A percentile compares a stretch with the other conserved stretches of the same genome.
Evolutionary conservation across 30 jellyfish, hydroid and myxozoan genomes (phyloP).

Genomic region (Aurelia sp.): DNA sequence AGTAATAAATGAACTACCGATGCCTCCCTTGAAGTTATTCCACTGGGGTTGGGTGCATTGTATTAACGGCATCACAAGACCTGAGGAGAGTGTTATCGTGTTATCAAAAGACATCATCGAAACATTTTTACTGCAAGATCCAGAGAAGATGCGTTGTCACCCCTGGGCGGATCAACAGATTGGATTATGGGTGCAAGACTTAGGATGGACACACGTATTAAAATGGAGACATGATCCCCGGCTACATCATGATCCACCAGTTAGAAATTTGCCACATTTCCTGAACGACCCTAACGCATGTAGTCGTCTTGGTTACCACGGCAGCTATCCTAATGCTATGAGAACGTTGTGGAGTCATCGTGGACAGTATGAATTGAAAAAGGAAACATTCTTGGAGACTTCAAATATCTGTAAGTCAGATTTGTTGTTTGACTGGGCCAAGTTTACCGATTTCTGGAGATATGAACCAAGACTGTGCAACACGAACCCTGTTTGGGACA

Average conservation of each 20-base stretch:
- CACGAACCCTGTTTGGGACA: conserved; percentile 75
- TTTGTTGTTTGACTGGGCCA: conserved; percentile 37
- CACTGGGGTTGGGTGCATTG: conserved; percentile 82
- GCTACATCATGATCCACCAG: conserved; percentile 75
- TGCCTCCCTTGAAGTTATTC: conserved; percentile 35
- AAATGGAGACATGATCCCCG: conserved; percentile 59
- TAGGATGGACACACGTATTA: conserved; percentile 26
- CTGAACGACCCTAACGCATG: conserved; percentile 49
- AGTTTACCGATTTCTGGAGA: conserved; percentile 29
- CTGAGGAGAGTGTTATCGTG: conserved; percentile 74
- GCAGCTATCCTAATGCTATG: conserved; percentile 79
- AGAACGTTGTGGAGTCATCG: conserved; percentile 71
- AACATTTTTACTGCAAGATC: conserved; percentile 55
- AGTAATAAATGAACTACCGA: conserved; percentile 38
- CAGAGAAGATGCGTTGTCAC: conserved; percentile 57
- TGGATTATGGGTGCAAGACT: conserved; percentile 63
- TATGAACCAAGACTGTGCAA: conserved; percentile 70
- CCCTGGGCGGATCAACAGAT: conserved; percentile 85
- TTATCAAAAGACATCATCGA: conserved; percentile 66
- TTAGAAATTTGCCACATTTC: conserved; percentile 9
- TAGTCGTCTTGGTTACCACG: conserved; percentile 78
- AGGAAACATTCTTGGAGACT: neutral
- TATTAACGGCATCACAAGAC: conserved; percentile 35
- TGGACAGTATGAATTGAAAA: neutral
- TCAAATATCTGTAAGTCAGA: conserved; percentile 12